phyloP scores from a whole-genome alignment of 1,140 invertebrate species.

The Zaprionus inermis region DNA sequence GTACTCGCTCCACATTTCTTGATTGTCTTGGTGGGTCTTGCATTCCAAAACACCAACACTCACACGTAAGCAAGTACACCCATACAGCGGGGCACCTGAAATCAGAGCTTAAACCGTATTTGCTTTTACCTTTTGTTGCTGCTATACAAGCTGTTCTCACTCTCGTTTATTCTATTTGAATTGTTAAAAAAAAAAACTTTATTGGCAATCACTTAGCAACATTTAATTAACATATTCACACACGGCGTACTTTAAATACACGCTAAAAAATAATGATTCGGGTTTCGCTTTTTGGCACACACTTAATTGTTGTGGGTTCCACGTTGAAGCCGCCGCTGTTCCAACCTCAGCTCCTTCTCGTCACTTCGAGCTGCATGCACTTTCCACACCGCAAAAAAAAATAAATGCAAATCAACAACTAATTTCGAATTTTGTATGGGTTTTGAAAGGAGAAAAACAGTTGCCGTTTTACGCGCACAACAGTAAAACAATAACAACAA shows the following conservation, averaged over 20 bases:
- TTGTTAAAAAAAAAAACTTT: slow-evolving; percentile 32
- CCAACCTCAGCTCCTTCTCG: slow-evolving; percentile 18
- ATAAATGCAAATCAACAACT: slow-evolving; percentile 4
- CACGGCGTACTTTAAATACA: slow-evolving; percentile 45
- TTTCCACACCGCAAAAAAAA: slow-evolving; percentile 33
- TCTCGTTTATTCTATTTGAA: slow-evolving; percentile 39
- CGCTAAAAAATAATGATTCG: slow-evolving; percentile 30
- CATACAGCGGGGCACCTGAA: slow-evolving; percentile 24
- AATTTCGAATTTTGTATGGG: slow-evolving; percentile 2
- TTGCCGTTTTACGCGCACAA: slow-evolving; percentile 57
- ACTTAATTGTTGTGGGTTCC: background rate
- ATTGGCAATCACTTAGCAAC: slow-evolving; percentile 43
- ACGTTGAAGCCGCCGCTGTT: slow-evolving; percentile 5
- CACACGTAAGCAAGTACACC: background rate
- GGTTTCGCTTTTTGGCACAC: slow-evolving; percentile 36
- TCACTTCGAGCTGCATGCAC: slow-evolving; percentile 18
- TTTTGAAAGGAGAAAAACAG: slow-evolving; percentile 25
- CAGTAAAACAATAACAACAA: slow-evolving; percentile 19
- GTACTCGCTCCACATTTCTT: slow-evolving; percentile 46
- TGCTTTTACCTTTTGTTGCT: slow-evolving; percentile 42
- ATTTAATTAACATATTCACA: slow-evolving; percentile 48
- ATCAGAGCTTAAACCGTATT: slow-evolving; percentile 44
- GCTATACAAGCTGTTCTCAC: slow-evolving; percentile 21
- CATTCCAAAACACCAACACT: slow-evolving; percentile 42
- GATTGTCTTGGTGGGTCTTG: slow-evolving; percentile 24